These are phyloP conservation scores for Varecia variegata DNA, from an alignment of 2,797 vertebrate genomes.

Conservation along the genomic window DNA sequence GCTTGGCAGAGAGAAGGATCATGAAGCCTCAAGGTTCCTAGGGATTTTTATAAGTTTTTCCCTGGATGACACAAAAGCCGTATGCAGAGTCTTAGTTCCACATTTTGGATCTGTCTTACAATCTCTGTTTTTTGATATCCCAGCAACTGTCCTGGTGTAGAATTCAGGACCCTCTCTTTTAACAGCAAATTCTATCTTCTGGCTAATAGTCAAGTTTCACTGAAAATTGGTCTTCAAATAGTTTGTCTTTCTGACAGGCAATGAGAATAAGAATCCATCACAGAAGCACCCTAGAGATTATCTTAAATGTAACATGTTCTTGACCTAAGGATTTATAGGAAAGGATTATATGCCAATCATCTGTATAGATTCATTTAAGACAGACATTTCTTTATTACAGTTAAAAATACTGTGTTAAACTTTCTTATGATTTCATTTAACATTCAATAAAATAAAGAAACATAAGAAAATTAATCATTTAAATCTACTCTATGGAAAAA, in stretches of 20 bases:
- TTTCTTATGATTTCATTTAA: not conserved
- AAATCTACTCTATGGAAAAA: not conserved
- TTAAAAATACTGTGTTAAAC: not conserved
- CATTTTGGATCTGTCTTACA: not conserved
- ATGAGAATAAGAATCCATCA: not conserved
- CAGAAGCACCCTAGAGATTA: not conserved
- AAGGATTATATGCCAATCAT: not conserved
- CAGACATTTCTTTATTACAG: not conserved
- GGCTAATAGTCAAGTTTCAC: not conserved
- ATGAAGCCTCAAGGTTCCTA: not conserved
- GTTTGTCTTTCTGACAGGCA: not conserved
- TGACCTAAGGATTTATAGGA: not conserved
- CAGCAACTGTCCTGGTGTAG: not conserved
- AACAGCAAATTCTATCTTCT: not conserved
- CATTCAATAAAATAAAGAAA: not conserved
- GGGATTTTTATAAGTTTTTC: not conserved
- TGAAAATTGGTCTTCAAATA: conserved; percentile 3
- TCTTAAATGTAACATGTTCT: not conserved
- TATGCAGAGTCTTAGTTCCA: not conserved
- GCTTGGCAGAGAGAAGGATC: not conserved
- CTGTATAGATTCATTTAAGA: not conserved
- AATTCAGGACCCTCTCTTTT: not conserved
- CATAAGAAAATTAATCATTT: not conserved
- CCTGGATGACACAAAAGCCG: not conserved
- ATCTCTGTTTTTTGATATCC: not conserved